Evolutionary conservation across 2,113 vertebrate genomes (phyloP).

Genomic region (Lophius piscatorius): DNA sequence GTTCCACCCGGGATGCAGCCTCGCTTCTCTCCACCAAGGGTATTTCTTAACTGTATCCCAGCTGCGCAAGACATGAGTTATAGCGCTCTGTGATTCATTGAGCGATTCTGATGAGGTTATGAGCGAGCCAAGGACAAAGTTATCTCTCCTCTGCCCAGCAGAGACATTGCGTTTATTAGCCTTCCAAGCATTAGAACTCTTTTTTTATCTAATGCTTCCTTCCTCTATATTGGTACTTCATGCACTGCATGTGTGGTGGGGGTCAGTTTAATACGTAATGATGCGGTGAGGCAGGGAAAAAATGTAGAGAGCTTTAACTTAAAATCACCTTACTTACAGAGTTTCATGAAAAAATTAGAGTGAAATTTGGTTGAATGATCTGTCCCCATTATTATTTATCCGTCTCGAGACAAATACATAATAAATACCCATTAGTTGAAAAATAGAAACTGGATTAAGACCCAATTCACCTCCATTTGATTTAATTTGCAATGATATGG

Average conservation of each 20-base stretch:
- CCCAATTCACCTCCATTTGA: too few species aligned
- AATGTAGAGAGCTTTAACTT: constrained; percentile 57
- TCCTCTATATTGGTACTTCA: constrained; percentile 38
- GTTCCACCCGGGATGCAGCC: constrained; percentile 27
- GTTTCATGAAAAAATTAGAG: constrained; percentile 69
- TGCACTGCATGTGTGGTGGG: constrained; percentile 27
- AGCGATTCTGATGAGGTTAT: constrained; percentile 77
- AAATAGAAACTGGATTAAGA: too few species aligned
- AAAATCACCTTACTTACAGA: constrained; percentile 69
- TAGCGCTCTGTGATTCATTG: constrained; percentile 71
- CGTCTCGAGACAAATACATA: too few species aligned
- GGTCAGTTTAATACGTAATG: constrained; percentile 38
- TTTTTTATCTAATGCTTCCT: constrained; percentile 50
- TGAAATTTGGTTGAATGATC: too few species aligned
- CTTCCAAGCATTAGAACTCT: constrained; percentile 45
- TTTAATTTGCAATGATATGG: too few species aligned
- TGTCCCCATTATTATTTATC: too few species aligned
- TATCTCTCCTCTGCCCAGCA: constrained; percentile 71
- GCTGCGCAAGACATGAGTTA: constrained; percentile 68
- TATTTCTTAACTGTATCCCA: constrained; percentile 69
- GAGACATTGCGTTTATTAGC: constrained; percentile 75
- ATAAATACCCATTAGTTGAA: too few species aligned
- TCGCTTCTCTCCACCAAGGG: constrained; percentile 41
- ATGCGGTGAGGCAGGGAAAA: constrained; percentile 23
- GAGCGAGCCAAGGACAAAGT: constrained; percentile 76